Evolutionary conservation across 2,888 invertebrate species (phyloP), one percentile per base, ranked within the genome.

Genomic region (Proisotoma minuta): DNA sequence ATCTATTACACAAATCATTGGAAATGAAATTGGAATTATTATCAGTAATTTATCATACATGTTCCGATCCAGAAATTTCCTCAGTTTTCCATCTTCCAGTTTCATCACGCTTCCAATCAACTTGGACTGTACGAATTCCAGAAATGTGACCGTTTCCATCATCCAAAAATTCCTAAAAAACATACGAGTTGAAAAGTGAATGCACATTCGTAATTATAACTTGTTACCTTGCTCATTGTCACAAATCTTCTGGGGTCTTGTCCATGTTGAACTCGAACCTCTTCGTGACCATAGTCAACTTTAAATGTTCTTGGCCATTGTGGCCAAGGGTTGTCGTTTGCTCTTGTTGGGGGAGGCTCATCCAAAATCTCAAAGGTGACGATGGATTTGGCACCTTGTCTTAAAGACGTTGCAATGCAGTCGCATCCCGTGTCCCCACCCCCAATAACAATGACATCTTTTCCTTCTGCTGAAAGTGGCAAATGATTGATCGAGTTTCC

Each of bases 201-300:
- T n/a, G n/a, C n/a, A n/a, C n/a, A n/a, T n/a, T n/a, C n/a, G n/a
- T n/a, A n/a, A n/a, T n/a, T n/a, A n/a, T n/a, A n/a, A 28, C 50
- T 3, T 18, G 48, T 61, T 73, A 84, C 85, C 80, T 96, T 94
- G 76, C 94, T 95, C 74, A 95, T 85, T 56, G 95, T 92, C 69
- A 89, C 90, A 81, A 92, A 99, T 75, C 88, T 87, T 59, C 98
- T 83, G 1, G 98, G 99, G 80, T 99, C 98, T 40, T 86, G 84
- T 12, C 95, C 96, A 77, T 87, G 89, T 76, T 89, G 88, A n/a
- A 91, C 84, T 76, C 87, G 86, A 1, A 91, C 94, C 80, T 99
- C 99, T 75, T 98, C 97, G 76, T 99, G 98, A 0, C 99, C 99
- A 77, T 99, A 99, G 79, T 99, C 99, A 24, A 97, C 89, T 74